phyloP scores from a whole-genome alignment of 2,113 vertebrate genomes.

The Campylomormyrus tamandua region DNA sequence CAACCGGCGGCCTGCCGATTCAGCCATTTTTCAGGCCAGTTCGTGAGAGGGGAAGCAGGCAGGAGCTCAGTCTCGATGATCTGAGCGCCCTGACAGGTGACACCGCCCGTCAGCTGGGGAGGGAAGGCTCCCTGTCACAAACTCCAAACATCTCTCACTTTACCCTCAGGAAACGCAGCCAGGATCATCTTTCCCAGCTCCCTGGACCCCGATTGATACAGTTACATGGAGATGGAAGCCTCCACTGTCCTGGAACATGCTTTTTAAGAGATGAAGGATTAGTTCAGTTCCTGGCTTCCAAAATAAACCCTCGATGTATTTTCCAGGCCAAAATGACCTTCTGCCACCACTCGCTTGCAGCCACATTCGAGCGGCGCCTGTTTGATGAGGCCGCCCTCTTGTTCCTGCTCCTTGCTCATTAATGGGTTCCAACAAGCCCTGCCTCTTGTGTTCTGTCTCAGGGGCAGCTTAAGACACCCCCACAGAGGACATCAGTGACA shows the following conservation, averaged over 20 bases:
- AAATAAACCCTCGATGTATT: conserved; percentile 55
- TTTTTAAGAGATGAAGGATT: conserved; percentile 64
- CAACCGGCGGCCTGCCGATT: conserved; percentile 34
- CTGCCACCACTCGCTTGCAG: background rate
- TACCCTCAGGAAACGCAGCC: conserved; percentile 74
- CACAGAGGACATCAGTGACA: background rate
- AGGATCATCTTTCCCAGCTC: conserved; percentile 68
- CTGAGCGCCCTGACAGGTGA: conserved; percentile 80
- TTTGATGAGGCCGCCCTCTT: background rate
- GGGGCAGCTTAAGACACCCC: background rate
- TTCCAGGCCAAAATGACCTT: conserved; percentile 44
- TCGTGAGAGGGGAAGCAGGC: conserved; percentile 51
- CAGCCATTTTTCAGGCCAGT: conserved; percentile 43
- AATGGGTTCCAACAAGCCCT: background rate
- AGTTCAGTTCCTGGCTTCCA: conserved; percentile 53
- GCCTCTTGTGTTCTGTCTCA: background rate
- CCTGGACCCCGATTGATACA: conserved; percentile 65
- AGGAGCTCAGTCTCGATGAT: conserved; percentile 64
- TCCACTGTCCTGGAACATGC: conserved; percentile 55
- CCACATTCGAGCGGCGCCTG: background rate
- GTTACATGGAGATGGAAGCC: conserved; percentile 71
- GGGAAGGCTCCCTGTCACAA: conserved; percentile 55
- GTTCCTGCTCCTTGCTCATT: background rate
- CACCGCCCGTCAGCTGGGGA: conserved; percentile 79
- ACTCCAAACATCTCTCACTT: conserved; percentile 83